Evolutionary conservation across 2,797 vertebrate species (phyloP).

Genomic region (Hypotaenidia philippensis): DNA sequence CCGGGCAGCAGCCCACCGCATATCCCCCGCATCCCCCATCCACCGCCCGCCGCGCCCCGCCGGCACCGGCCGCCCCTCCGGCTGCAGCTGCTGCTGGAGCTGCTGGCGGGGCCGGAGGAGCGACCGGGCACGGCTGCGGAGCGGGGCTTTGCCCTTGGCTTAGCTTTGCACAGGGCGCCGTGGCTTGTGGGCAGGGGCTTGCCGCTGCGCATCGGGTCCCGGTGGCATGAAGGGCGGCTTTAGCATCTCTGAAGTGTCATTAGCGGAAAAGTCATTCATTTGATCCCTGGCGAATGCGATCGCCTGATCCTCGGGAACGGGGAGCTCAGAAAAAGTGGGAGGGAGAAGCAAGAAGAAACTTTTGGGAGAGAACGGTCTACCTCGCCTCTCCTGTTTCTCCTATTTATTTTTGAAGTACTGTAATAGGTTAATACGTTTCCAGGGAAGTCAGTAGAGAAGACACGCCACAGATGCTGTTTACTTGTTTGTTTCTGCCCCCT

Average conservation of each 20-base stretch:
- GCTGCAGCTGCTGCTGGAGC: background rate
- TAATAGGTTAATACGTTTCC: background rate
- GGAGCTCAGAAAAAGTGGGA: background rate
- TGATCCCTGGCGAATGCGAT: background rate
- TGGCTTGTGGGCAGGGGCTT: background rate
- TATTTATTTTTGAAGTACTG: background rate
- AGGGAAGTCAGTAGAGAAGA: background rate
- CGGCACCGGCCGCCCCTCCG: background rate
- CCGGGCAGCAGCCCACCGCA: background rate
- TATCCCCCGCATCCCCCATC: background rate
- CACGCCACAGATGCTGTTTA: background rate
- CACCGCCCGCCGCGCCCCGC: background rate
- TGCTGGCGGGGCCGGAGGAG: background rate
- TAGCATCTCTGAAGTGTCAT: background rate
- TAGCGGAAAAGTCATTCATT: conserved; percentile 18
- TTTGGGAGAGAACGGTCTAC: background rate
- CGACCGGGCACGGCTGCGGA: background rate
- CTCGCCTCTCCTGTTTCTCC: background rate
- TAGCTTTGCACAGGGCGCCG: background rate
- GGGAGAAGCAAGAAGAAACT: conserved; percentile 26
- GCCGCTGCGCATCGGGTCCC: background rate
- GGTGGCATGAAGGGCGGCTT: background rate
- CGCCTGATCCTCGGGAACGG: background rate
- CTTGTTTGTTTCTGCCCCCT: background rate
- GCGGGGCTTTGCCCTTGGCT: background rate